A percentile compares a stretch with the other conserved stretches of the same genome.
phyloP scores from a whole-genome alignment of 2,888 invertebrate genomes.

The Machimus atricapillus region DNA sequence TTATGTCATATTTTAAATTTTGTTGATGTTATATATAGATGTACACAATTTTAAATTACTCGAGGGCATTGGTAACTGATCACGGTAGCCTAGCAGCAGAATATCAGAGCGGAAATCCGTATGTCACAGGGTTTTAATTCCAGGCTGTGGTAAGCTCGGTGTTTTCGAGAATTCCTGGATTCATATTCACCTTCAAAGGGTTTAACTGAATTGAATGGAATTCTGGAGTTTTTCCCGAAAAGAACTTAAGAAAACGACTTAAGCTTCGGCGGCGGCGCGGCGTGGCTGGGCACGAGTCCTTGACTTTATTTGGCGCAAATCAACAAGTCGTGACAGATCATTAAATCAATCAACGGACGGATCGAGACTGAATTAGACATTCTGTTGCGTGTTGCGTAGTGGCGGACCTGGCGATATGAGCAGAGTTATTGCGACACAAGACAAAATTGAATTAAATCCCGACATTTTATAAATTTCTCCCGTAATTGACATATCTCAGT shows the following conservation, averaged over 20 bases:
- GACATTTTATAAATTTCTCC: slow-evolving; percentile 37
- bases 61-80: no score
- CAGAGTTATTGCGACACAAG: slow-evolving; percentile 14
- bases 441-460: slow-evolving; percentile 22
- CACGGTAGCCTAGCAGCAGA: no score
- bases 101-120: no score
- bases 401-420: background rate
- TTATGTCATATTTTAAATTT: no score
- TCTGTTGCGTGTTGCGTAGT: background rate
- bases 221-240: no score
- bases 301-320: slow-evolving; percentile 20
- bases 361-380: slow-evolving; percentile 33
- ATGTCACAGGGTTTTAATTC: no score
- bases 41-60: no score
- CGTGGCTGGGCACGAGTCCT: background rate
- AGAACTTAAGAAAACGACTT: background rate
- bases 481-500: slow-evolving; percentile 38
- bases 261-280: background rate
- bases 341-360: slow-evolving; percentile 36
- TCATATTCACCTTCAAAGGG: no score
- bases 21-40: no score
- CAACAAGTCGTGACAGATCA: slow-evolving; percentile 3
- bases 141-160: no score
- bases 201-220: no score
- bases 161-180: no score